Evolutionary conservation across 2,797 vertebrate species (phyloP).

Genomic region (Lophius americanus): DNA sequence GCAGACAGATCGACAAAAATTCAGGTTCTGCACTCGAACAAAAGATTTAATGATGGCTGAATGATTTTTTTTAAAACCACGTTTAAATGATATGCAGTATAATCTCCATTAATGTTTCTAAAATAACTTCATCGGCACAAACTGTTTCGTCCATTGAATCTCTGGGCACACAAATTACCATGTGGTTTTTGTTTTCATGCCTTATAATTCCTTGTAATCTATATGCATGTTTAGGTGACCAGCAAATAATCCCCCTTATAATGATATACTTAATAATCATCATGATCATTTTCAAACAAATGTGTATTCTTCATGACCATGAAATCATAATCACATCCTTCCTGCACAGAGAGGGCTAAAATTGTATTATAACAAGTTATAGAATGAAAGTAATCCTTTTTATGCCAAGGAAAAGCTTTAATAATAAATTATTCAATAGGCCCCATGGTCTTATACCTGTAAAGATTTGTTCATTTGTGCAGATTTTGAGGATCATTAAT

Average conservation of each 20-base stretch:
- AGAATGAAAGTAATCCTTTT: not conserved
- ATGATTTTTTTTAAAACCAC: not conserved
- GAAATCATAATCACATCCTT: not conserved
- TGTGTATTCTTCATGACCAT: not conserved
- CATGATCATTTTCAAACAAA: too few relatives aligned
- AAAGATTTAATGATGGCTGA: not conserved
- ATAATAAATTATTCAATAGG: not conserved
- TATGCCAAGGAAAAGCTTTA: too few relatives aligned
- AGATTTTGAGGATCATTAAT: not conserved
- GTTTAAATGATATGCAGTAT: not conserved
- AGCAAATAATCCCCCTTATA: not conserved
- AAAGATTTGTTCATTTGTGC: not conserved
- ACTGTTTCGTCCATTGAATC: not conserved
- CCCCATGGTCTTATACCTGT: not conserved
- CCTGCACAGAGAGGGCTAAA: not conserved
- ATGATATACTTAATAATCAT: not conserved
- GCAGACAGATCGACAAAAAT: too few relatives aligned
- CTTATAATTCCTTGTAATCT: not conserved
- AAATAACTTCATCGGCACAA: not conserved
- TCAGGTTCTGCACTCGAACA: not conserved
- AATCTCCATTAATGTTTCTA: not conserved
- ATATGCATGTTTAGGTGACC: not conserved
- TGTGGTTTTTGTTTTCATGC: constrained; percentile 8
- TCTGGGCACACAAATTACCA: not conserved
- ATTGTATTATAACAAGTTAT: not conserved